phyloP scores from a whole-genome alignment of 1,140 invertebrate genomes.

The Gryllus bimaculatus region DNA sequence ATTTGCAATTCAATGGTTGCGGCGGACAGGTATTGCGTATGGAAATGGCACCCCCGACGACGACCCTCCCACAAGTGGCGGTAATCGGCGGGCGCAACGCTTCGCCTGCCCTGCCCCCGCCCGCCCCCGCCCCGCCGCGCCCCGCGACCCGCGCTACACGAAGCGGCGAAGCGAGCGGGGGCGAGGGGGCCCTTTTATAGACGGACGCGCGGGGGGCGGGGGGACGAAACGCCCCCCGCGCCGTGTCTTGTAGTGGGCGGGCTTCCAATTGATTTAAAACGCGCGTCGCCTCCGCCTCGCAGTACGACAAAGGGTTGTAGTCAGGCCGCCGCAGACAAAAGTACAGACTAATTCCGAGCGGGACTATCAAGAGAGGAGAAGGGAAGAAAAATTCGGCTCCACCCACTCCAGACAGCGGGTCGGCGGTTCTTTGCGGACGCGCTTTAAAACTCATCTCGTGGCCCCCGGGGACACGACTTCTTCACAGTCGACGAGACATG shows the following conservation, averaged over 20 bases:
- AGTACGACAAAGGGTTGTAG: background rate
- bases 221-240: background rate
- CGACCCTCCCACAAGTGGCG: background rate
- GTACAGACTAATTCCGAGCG: background rate
- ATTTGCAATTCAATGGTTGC: conserved; percentile 15
- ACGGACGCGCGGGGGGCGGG: too few species aligned
- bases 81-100: background rate
- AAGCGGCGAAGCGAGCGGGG: too few species aligned
- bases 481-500: background rate
- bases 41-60: background rate
- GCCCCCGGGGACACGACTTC: background rate
- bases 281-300: background rate
- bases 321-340: background rate
- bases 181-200: too few species aligned
- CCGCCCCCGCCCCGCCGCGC: too few species aligned
- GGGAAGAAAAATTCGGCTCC: background rate
- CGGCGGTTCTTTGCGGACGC: background rate
- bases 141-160: too few species aligned
- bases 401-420: background rate
- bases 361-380: background rate
- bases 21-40: background rate
- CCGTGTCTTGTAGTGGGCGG: background rate
- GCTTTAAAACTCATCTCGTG: background rate
- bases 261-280: background rate
- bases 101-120: background rate